These are phyloP conservation scores for Tangara arthus DNA, from an alignment of 2,797 vertebrate species.

Conservation along the genomic window DNA sequence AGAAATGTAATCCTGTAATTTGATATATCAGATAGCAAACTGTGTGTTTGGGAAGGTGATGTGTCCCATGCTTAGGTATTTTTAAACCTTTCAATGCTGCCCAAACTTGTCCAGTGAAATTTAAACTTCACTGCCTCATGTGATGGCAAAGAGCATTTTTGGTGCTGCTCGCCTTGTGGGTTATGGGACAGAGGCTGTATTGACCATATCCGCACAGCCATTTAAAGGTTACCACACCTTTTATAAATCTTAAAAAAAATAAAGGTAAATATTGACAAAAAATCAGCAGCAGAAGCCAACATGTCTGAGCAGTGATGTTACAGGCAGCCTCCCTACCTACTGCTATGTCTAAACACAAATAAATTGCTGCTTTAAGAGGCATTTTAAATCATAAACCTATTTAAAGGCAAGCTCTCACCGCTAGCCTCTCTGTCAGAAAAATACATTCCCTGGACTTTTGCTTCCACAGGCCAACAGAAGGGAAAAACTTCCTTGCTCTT, in stretches of 20 bases:
- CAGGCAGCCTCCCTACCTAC: neutral
- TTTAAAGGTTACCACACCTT: neutral
- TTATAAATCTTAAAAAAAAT: neutral
- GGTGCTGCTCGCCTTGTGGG: neutral
- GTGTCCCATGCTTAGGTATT: neutral
- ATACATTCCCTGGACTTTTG: neutral
- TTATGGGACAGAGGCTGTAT: accelerated
- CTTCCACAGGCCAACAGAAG: neutral
- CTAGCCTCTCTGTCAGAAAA: neutral
- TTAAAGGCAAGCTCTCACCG: neutral
- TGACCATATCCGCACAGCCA: neutral
- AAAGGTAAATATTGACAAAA: neutral
- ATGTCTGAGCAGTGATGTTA: neutral
- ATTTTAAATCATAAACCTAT: neutral
- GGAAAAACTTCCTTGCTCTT: neutral
- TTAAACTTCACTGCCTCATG: neutral
- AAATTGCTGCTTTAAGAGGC: neutral
- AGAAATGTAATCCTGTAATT: neutral
- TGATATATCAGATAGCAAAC: neutral
- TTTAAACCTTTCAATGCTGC: neutral
- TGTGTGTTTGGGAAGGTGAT: neutral
- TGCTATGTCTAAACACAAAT: neutral
- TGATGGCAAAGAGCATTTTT: neutral
- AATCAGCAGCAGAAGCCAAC: neutral
- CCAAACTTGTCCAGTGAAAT: neutral